A percentile compares a stretch with the other conserved stretches of the same genome.
Evolutionary conservation across 2,888 invertebrate genomes (phyloP).

Genomic region (Callimorpha dominula): DNA sequence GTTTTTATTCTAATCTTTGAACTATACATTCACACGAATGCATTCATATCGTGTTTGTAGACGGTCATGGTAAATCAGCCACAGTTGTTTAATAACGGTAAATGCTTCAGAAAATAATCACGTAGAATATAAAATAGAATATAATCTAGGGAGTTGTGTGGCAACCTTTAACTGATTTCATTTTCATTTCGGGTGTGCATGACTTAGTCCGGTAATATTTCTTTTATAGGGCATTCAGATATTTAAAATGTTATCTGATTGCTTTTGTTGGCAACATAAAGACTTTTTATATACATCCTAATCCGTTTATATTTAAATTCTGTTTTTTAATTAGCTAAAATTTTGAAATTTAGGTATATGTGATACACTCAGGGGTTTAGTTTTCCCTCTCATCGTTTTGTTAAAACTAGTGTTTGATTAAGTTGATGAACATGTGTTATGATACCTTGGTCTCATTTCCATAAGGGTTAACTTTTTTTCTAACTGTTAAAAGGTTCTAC

Average conservation of each 20-base stretch:
- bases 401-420: no score
- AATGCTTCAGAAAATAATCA: not conserved
- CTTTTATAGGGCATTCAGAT: not conserved
- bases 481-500: no score
- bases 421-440: no score
- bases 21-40: conserved; percentile 3
- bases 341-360: no score
- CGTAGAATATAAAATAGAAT: not conserved
- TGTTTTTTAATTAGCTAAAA: no score
- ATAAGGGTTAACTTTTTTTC: no score
- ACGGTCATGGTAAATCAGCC: not conserved
- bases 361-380: no score
- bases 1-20: not conserved
- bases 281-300: no score
- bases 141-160: not conserved
- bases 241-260: not conserved
- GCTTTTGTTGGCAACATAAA: no score
- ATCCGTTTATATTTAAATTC: no score
- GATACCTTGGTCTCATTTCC: no score
- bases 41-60: conserved; percentile 3
- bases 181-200: not conserved
- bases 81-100: not conserved
- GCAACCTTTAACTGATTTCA: not conserved
- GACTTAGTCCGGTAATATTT: not conserved
- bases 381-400: not conserved